A percentile compares a stretch with the other conserved stretches of the same genome.
phyloP scores from a whole-genome alignment of 2,888 invertebrate genomes.

The Caenorhabditis drosophilae region DNA sequence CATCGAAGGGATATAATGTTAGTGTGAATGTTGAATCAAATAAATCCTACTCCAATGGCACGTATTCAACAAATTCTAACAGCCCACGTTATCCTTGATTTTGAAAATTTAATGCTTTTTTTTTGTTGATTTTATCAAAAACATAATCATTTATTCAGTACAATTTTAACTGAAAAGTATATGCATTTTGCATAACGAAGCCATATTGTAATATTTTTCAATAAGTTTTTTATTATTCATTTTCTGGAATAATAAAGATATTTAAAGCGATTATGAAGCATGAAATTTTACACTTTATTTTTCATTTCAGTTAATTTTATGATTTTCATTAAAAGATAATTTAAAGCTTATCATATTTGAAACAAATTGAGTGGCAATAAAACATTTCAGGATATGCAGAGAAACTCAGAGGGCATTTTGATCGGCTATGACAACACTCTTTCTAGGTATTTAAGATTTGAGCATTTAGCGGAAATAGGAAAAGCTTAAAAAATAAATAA shows the following conservation, averaged over 20 bases:
- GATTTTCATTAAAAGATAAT: not conserved
- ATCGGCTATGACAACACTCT: conserved; percentile 53
- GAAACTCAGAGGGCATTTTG: conserved; percentile 44
- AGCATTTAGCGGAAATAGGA: not conserved
- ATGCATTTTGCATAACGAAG: too few relatives aligned
- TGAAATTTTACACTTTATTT: not conserved
- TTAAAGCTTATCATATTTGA: too few relatives aligned
- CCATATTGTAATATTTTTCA: not conserved
- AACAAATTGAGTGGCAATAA: too few relatives aligned
- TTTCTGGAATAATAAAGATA: too few relatives aligned
- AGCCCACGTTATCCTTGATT: not conserved
- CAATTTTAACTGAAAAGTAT: too few relatives aligned
- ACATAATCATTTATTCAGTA: too few relatives aligned
- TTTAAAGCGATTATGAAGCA: too few relatives aligned
- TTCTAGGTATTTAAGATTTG: conserved; percentile 27
- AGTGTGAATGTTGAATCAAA: conserved; percentile 37
- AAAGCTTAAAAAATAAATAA: not conserved
- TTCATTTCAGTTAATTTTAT: conserved; percentile 3
- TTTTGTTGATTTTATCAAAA: too few relatives aligned
- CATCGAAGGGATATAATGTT: conserved; percentile 46
- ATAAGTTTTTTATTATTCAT: too few relatives aligned
- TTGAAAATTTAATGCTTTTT: too few relatives aligned
- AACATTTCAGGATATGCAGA: conserved; percentile 48
- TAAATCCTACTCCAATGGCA: conserved; percentile 17
- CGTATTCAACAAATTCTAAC: not conserved